Base-by-base conservation (phyloP, 2,888 invertebrate species). In the Macropis europaea region DNA sequence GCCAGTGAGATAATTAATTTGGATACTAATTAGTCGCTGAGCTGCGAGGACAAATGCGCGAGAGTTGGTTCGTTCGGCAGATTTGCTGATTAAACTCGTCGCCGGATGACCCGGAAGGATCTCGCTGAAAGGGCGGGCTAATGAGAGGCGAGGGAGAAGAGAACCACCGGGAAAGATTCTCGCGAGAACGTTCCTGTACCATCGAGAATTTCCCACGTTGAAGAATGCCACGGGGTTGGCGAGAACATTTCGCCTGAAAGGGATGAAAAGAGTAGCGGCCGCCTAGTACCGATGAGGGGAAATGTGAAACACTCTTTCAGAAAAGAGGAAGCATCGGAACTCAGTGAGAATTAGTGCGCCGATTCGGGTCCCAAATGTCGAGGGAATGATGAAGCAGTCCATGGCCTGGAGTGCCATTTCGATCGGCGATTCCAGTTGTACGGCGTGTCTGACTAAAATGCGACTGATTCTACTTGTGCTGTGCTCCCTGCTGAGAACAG, bases 401-500 rank as follows among this genome's bases (percentile, higher is more conserved):
- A 73, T 76, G 77, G 70, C 74, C 71, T 72, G 79, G 74, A 68
- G 76, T 81, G 77, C 67, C 76, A 73, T 79, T 83, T 81, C 67
- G 71, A 72, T 69, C 69, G 79, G 73, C 73, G 81, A 83, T 83
- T 82, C 64, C 78, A 83, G 76, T 69, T 81, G 79, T 75, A 15
- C 30, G n/a, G 71, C 76, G 73, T 76, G 88, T 82, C 86, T 78
- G 85, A 83, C 83, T 77, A 84, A 82, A 85, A 88, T 88, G 87
- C 83, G 84, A 75, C 84, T 86, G 61, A 76, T 76, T 82, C 85
- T 88, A 85, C 87, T 89, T 70, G 61, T 86, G 54, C 81, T 87
- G 68, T 82, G 73, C 81, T 74, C 82, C 64, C 64, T 81, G 48
- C 76, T 85, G 66, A 77, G 81, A 75, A 83, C 87, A 87, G 88